Evolutionary conservation across 1,140 invertebrate genomes (phyloP).

Genomic region (Tenebrio molitor): DNA sequence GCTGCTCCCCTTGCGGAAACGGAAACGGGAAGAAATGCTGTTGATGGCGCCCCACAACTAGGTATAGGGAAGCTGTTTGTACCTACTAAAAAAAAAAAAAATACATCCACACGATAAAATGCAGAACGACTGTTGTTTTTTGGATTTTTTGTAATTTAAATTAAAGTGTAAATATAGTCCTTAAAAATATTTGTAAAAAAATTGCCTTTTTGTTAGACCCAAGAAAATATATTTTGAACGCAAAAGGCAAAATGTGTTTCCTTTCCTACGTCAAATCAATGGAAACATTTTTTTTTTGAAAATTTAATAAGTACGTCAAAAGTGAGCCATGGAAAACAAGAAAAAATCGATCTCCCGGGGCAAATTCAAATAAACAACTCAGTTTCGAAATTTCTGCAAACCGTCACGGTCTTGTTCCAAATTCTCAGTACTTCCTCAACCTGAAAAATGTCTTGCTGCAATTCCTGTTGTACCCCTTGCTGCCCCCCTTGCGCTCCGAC

Average conservation of each 20-base stretch:
- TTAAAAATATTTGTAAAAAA: no score
- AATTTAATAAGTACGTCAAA: no score
- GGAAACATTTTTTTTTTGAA: no score
- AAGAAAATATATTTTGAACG: no score
- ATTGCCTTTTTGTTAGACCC: no score
- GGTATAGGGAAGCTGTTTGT: no score
- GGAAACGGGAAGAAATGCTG: constrained; percentile 24
- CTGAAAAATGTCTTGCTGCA: constrained; percentile 34
- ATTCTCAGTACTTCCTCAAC: neutral
- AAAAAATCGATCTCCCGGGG: neutral
- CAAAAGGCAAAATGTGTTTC: no score
- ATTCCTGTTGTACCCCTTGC: neutral
- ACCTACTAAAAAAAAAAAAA: no score
- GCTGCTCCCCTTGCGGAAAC: constrained; percentile 6
- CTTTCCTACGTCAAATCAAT: no score
- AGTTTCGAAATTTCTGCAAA: neutral
- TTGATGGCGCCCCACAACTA: neutral
- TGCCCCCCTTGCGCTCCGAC: constrained; percentile 21
- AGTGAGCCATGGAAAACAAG: neutral
- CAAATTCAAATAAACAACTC: constrained; percentile 1
- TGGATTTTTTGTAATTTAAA: no score
- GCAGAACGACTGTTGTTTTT: neutral
- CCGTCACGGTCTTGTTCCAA: neutral
- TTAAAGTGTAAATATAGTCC: no score
- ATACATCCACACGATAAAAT: no score